Evolutionary conservation across 2,888 invertebrate species (phyloP).

Genomic region (Melitaea athalia): DNA sequence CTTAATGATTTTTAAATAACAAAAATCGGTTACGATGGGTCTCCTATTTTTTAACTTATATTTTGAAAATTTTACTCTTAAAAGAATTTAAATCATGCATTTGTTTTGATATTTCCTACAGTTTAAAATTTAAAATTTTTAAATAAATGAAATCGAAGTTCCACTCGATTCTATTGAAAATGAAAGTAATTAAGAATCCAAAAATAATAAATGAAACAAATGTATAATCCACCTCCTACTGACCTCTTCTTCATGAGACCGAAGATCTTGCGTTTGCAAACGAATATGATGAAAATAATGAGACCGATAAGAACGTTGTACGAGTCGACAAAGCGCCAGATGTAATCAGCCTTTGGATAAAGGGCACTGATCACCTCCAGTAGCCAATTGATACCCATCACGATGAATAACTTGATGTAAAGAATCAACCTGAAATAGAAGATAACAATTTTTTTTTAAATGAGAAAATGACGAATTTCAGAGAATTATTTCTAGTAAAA

Average conservation of each 20-base stretch:
- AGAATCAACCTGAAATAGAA: conserved; percentile 82
- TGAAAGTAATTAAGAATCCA: background rate
- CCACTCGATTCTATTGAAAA: background rate
- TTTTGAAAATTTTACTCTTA: too few species aligned
- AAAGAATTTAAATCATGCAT: too few species aligned
- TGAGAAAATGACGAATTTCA: too few species aligned
- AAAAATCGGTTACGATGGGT: too few species aligned
- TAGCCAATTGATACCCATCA: conserved; percentile 90
- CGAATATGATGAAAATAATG: conserved; percentile 87
- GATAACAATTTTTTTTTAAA: too few species aligned
- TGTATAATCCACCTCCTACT: conserved; percentile 32
- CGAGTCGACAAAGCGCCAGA: conserved; percentile 85
- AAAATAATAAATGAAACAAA: background rate
- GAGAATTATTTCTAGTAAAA: too few species aligned
- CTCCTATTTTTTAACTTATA: too few species aligned
- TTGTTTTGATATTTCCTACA: too few species aligned
- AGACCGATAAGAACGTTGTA: conserved; percentile 87
- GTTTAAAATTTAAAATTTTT: too few species aligned
- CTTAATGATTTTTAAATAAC: background rate
- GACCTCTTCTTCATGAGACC: conserved; percentile 83
- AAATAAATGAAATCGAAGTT: background rate
- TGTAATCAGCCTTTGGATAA: conserved; percentile 66
- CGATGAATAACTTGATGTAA: conserved; percentile 86
- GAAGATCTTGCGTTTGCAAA: conserved; percentile 86
- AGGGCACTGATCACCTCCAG: conserved; percentile 86